Evolutionary conservation across 2,888 invertebrate genomes (phyloP).

Genomic region (Andrena chrysosceles): DNA sequence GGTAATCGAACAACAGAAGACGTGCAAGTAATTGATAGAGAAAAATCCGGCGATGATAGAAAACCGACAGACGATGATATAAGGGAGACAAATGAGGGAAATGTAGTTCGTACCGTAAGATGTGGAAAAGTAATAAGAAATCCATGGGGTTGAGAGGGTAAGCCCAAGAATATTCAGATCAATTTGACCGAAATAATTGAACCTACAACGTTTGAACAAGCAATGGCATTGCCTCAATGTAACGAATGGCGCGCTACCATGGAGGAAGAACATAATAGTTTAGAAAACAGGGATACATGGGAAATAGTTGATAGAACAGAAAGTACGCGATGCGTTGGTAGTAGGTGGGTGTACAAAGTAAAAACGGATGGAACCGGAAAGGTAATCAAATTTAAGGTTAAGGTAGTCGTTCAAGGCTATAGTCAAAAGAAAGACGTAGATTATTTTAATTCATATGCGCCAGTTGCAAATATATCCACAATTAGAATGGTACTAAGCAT

Average conservation of each 20-base stretch:
- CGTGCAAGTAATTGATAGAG: neutral
- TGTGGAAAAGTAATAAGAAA: slow-evolving; percentile 38
- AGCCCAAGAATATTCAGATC: slow-evolving; percentile 22
- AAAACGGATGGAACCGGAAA: slow-evolving; percentile 40
- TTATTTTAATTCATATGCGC: slow-evolving; percentile 39
- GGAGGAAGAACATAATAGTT: slow-evolving; percentile 23
- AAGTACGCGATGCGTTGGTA: slow-evolving; percentile 31
- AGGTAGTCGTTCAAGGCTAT: slow-evolving; percentile 37
- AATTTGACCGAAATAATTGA: slow-evolving; percentile 36
- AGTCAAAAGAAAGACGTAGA: slow-evolving; percentile 19
- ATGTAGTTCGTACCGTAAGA: neutral
- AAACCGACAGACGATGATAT: too few species aligned
- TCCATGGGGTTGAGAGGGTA: slow-evolving; percentile 27
- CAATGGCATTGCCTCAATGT: slow-evolving; percentile 31
- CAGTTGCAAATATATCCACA: slow-evolving; percentile 16
- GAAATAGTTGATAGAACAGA: slow-evolving; percentile 17
- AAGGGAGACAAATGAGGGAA: neutral
- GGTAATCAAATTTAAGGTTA: slow-evolving; percentile 30
- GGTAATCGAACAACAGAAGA: neutral
- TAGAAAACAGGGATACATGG: slow-evolving; percentile 40
- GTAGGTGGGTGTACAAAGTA: slow-evolving; percentile 48
- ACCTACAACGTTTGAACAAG: slow-evolving; percentile 34
- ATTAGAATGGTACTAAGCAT: slow-evolving; percentile 33
- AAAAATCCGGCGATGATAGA: neutral
- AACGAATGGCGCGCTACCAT: slow-evolving; percentile 28